Percentiles rank a stretch among this genome's conserved stretches.
Evolutionary conservation across 2,113 vertebrate species (phyloP).

Genomic region (Hippocampus mohnikei): DNA sequence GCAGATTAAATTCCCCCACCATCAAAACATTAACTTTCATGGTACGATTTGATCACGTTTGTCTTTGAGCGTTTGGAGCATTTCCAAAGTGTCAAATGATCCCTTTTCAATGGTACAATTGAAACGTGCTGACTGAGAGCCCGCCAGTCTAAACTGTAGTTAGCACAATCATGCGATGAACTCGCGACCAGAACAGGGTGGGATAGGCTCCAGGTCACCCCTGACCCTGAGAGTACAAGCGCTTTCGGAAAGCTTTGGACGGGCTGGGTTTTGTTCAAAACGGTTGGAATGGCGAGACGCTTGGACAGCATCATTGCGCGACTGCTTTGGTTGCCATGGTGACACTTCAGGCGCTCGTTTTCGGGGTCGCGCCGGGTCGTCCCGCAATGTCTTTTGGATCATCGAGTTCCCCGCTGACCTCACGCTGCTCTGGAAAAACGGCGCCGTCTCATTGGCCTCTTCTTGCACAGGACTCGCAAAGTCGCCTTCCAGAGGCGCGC

Average conservation of each 20-base stretch:
- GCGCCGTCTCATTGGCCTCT: slow-evolving; percentile 75
- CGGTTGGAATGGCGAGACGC: not conserved
- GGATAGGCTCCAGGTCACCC: not conserved
- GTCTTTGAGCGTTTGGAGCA: slow-evolving; percentile 6
- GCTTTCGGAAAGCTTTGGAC: not conserved
- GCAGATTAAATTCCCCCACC: slow-evolving; percentile 15
- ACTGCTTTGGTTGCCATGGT: slow-evolving; percentile 39
- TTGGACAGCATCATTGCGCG: slow-evolving; percentile 6
- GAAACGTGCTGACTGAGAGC: not conserved
- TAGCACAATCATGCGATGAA: not conserved
- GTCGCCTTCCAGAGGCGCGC: slow-evolving; percentile 61
- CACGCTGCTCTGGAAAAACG: slow-evolving; percentile 68
- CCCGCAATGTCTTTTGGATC: slow-evolving; percentile 29
- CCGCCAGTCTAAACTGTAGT: not conserved
- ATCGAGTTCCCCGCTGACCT: slow-evolving; percentile 53
- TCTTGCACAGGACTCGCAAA: slow-evolving; percentile 87
- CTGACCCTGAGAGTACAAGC: not conserved
- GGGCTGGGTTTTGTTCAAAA: not conserved
- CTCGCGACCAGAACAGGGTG: not conserved
- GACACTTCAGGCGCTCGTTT: slow-evolving; percentile 36
- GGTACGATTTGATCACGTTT: slow-evolving; percentile 11
- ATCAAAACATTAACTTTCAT: slow-evolving; percentile 15
- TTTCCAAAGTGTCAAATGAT: slow-evolving; percentile 13
- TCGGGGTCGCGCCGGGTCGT: slow-evolving; percentile 64
- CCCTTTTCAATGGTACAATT: not conserved